Base-by-base conservation (phyloP, 1,140 invertebrate genomes). In the Trichonephila clavata region DNA sequence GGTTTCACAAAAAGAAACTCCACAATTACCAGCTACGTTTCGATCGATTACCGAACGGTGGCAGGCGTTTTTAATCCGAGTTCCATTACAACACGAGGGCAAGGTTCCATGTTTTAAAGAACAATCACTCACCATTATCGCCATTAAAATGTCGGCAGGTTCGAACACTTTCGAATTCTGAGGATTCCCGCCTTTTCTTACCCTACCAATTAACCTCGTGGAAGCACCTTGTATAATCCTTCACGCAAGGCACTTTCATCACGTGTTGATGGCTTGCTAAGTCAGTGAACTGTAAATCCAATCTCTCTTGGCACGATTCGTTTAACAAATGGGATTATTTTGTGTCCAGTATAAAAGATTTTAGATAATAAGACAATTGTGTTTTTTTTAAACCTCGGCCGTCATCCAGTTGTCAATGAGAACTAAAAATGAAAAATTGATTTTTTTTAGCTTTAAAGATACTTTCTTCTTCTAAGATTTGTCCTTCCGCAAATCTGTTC, bases 101-200 rank as follows among this genome's bases (percentile, higher is more conserved):
- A 71, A 80, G 57, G 80, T 27, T 80, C n/a, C 50, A 5, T 27
- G 57, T 27, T 90, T 90, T 90, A 57, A 77, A 81, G 68, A 59
- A 63, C 60, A 60, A 90, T 90, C 88, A 90, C 50, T 90, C 88
- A 60, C 68, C 24, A 90, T 90, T 90, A 90, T 90, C 68, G 59
- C 32, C 57, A 90, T 90, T 90, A 90, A 90, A 90, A 90, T 80
- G 88, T 90, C 88, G 88, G 57, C 61, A 8, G 27, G 71, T 32
- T 57, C 50, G 27, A 68, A 27, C 39, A 71, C 63, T 21, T 88
- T 89, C 60, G 39, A 71, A 68, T 32, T 71, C n/a, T 71, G 32
- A 2, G 61, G 21, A 21, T 7, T 59, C 68, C 65, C 88, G 88
- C 88, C 88, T 80, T 90, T 80, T 90, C 68, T 39, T 27, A 43